Evolutionary conservation across 1,140 invertebrate species (phyloP), one percentile per base, ranked within the genome.

Genomic region (Elymnias hypermnestra): DNA sequence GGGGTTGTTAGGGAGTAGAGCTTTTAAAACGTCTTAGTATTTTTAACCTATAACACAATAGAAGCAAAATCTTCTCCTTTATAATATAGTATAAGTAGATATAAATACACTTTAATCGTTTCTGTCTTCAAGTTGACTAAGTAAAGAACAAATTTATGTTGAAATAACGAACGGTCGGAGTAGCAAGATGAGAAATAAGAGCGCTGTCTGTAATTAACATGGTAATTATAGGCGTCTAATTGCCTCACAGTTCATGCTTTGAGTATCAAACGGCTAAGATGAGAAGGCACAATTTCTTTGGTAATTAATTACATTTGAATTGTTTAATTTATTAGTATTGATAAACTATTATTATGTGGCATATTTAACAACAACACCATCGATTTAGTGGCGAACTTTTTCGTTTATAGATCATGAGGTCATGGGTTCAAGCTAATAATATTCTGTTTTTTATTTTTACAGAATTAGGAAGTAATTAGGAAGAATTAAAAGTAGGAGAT

Each of bases 201-300:
- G 63, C 71, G 43, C 67, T 62, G 67, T 54, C 73, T 77, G 73
- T 72, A 81, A 81, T 77, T 81, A 81, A 77, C 76, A 76, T 77
- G 53, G 73, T 77, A 81, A 81, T 77, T 81, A 77, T 78, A 78
- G 73, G 66, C 63, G 72, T 71, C 70, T 77, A 81, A 76, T 77
- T 81, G 72, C 63, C 67, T 68, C 57, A 67, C 58, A 69, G 71
- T 77, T 73, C 69, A 72, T 73, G 73, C 63, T 68, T 74, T 67
- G 65, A 75, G 70, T 69, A 70, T 77, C 72, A 75, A 75, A 71
- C 60, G 29, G 29, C 7, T 33, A 15, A 33, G 26, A 29, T 12
- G 29, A 29, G 26, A 26, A 26, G 13, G 13, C 26, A 2, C 3
- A 12, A 12, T 9, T 29, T 9, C 9, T 29, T 12, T 26, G 2